Base-by-base conservation (phyloP, 2,888 invertebrate genomes). In the Dryobota labecula region DNA sequence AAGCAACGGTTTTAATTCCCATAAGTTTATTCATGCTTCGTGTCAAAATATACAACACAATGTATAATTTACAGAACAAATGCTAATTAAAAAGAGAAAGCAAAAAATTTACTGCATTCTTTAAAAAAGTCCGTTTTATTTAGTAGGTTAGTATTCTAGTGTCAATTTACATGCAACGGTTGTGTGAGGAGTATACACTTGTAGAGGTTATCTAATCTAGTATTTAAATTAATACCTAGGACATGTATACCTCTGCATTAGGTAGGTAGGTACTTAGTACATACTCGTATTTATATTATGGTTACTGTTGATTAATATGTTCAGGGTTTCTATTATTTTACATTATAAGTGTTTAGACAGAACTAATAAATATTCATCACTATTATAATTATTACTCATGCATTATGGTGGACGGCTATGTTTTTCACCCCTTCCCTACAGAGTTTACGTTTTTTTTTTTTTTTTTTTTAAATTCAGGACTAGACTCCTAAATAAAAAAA, bases 51-150 rank as follows among this genome's bases (percentile, higher is more conserved):
- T 33, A 64, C 54, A 49, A 41, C 13, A n/a, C 24, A 57, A 20
- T n/a, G 8, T 15, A 41, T 54, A 60, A 24, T 54, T 41, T 41
- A 60, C 18, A 69, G 13, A 69, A 69, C 49, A 62, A 47, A 79
- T 67, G 76, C 13, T 64, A 45, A 69, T 69, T 64, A 69, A 47
- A 75, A 67, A 77, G 47, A 81, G 71, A 81, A 78, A 81, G 56
- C 45, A 51, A 20, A 56, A 57, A 38, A 27, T 43, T 1, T 33
- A 43, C 57, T 27, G 36, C 9, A n/a, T 53, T 76, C 49, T 49
- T 56, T 24, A 62, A 49, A 60, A 79, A 60, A 43, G 45, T 53
- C 18, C 24, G 36, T 57, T 65, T 61, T 27, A 51, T 47, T 53
- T 60, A 54, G 70, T 78, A 53, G 82, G 64, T 61, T 64, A 77